Base-by-base conservation (phyloP, 2,113 vertebrate species). In the Hirundichthys speculiger region DNA sequence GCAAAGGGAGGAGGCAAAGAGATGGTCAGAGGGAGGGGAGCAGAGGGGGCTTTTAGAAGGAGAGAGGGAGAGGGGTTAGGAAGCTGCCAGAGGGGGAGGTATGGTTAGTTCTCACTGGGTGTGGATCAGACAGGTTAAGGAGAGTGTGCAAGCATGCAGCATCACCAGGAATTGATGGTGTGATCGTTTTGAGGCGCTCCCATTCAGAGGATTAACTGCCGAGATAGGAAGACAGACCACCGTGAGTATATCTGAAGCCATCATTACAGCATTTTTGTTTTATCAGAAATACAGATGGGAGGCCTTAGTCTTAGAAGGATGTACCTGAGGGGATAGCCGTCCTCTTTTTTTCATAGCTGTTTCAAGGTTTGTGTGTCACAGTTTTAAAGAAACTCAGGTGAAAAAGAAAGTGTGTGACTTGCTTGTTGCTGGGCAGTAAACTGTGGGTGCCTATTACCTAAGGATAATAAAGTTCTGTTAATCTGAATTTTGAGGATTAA, bases 61-160 rank as follows among this genome's bases (percentile, higher is more conserved):
- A 77, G 82, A 68, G 74, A 63, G 75, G 49, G 59, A 78, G 61
- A 64, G 14, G 60, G 77, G 54, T 34, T 50, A 75, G 46, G 73
- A 59, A 61, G 78, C 77, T 72, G 71, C 54, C 66, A 67, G 67
- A 83, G 76, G 80, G 83, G 78, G 71, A 86, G 80, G 77, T 79
- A 66, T 83, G 70, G 75, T 86, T 81, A 82, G 82, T 86, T 70
- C 77, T 83, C 43, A 45, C 64, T 64, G 79, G 70, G 59, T 80
- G 81, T 83, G 81, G 84, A 86, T 80, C 79, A 21, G 84, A 78
- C 80, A 75, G 84, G 82, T 82, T 85, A 86, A 69, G 77, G 67
- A 77, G 84, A 62, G 67, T 42, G 56, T 39, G 45, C 47, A 39
- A 21, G 76, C 48, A n/a, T 59, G 79, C 64, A 40, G 70, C 41